phyloP scores from a whole-genome alignment of 2,113 vertebrate genomes.

The Mungos mungo region DNA sequence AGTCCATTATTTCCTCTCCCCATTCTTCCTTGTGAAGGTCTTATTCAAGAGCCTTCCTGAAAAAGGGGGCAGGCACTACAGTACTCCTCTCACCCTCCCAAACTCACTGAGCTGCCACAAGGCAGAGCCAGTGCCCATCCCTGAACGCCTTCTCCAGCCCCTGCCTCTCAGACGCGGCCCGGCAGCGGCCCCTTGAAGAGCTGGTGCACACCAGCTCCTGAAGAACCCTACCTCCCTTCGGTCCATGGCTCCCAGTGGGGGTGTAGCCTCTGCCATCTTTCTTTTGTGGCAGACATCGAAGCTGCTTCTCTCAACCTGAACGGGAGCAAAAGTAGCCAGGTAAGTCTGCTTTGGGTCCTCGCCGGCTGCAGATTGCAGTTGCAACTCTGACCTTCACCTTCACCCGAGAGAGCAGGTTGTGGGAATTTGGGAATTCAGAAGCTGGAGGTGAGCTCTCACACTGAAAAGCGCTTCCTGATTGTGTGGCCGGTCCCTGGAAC shows the following conservation, averaged over 20 bases:
- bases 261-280: background rate
- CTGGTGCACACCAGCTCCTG: rapidly evolving
- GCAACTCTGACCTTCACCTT: background rate
- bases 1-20: background rate
- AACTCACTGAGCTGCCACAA: background rate
- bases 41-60: background rate
- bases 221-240: background rate
- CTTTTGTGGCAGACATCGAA: background rate
- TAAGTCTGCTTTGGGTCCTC: background rate
- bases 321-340: background rate
- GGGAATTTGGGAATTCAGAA: background rate
- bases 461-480: background rate
- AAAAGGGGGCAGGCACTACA: no score
- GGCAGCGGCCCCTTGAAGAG: background rate
- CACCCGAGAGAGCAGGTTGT: background rate
- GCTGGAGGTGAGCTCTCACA: background rate
- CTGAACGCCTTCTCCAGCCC: background rate
- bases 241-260: rapidly evolving
- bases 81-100: no score
- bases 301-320: rapidly evolving
- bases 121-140: background rate
- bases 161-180: background rate
- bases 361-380: background rate
- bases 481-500: background rate
- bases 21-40: background rate